Evolutionary conservation across 2,888 invertebrate genomes (phyloP).

Genomic region (Gymnocheta viridis): DNA sequence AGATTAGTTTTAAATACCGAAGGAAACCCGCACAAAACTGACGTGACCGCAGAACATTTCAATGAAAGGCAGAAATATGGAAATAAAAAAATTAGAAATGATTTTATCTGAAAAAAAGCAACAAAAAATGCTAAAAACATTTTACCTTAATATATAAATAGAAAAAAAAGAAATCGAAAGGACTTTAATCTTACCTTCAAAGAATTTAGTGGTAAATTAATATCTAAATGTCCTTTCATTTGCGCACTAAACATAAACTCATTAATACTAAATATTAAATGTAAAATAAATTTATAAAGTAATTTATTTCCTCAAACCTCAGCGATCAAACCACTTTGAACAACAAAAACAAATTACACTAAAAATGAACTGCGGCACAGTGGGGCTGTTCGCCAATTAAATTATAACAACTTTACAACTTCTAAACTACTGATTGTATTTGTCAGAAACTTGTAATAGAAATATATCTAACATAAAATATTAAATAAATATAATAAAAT

Average conservation of each 20-base stretch:
- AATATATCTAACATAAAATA: too few species aligned
- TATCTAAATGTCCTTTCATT: slow-evolving; percentile 48
- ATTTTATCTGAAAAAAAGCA: not conserved
- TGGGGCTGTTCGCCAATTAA: not conserved
- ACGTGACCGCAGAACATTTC: slow-evolving; percentile 49
- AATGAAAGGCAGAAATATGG: not conserved
- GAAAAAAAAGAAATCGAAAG: not conserved
- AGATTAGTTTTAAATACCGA: not conserved
- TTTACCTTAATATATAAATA: not conserved
- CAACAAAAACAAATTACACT: slow-evolving; percentile 49
- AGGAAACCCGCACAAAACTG: not conserved
- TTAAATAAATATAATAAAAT: too few species aligned
- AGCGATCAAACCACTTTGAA: not conserved
- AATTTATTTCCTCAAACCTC: not conserved
- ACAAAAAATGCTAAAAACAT: not conserved
- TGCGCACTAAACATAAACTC: slow-evolving; percentile 23
- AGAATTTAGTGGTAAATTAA: slow-evolving; percentile 44
- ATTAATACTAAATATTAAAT: slow-evolving; percentile 48
- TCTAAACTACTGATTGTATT: too few species aligned
- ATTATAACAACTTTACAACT: not conserved
- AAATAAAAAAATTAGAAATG: slow-evolving; percentile 17
- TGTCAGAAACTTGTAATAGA: too few species aligned
- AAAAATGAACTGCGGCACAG: not conserved
- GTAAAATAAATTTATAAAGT: slow-evolving; percentile 10
- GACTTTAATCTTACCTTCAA: not conserved